These are phyloP conservation scores for Bubo scandiacus DNA, from an alignment of 2,113 vertebrate species.

Conservation along the genomic window DNA sequence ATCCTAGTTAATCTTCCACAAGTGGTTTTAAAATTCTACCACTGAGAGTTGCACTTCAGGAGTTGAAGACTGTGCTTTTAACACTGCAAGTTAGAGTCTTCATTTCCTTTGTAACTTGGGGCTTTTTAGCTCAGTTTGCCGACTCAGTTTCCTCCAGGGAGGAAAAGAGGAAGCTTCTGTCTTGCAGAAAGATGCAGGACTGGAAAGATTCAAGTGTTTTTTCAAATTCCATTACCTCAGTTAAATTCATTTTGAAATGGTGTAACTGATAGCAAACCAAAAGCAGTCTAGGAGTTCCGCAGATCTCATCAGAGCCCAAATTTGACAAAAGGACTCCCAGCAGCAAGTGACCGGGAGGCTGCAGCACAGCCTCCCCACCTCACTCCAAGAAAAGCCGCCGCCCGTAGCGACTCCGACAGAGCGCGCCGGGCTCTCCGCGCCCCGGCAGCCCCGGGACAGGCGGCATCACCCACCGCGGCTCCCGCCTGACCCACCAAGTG, in stretches of 20 bases:
- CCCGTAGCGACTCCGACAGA: not conserved
- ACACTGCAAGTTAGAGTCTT: not conserved
- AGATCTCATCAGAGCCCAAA: not conserved
- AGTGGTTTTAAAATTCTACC: not conserved
- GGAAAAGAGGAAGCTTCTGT: constrained; percentile 39
- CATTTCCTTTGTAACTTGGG: not conserved
- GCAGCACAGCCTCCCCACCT: not conserved
- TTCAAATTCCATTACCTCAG: not conserved
- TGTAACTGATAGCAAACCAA: fast-evolving
- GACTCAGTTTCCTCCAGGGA: not conserved
- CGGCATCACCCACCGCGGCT: not conserved
- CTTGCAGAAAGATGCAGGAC: not conserved
- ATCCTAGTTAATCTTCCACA: not conserved
- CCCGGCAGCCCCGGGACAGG: not conserved
- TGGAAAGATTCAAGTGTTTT: not conserved
- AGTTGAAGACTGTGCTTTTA: not conserved
- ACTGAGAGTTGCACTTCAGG: not conserved
- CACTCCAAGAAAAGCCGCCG: fast-evolving
- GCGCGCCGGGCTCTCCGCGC: fast-evolving
- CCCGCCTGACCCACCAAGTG: fast-evolving
- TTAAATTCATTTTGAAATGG: not conserved
- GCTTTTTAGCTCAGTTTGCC: not conserved
- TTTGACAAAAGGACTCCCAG: not conserved
- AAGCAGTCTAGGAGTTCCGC: not conserved
- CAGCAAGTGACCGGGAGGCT: not conserved